phyloP scores from a whole-genome alignment of 2,113 vertebrate species.

The Planiliza haematocheilus region DNA sequence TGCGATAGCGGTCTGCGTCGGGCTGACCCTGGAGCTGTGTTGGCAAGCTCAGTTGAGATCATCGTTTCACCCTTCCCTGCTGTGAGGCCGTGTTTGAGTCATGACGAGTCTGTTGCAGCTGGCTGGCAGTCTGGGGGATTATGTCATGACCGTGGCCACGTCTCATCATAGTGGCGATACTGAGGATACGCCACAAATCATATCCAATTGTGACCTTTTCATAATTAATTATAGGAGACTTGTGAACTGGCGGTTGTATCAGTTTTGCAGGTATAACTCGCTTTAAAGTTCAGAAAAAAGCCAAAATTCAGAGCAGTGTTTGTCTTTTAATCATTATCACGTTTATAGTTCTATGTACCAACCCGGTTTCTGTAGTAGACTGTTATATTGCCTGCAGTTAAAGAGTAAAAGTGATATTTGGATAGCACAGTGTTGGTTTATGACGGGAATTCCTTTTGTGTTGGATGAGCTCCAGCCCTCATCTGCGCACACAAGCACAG shows the following conservation, averaged over 20 bases:
- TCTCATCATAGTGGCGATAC: slow-evolving; percentile 12
- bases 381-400: no score
- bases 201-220: neutral
- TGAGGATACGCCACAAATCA: neutral
- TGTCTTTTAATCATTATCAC: no score
- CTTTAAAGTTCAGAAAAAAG: no score
- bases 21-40: slow-evolving; percentile 33
- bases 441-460: neutral
- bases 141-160: slow-evolving; percentile 50
- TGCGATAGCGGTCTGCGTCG: neutral
- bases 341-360: no score
- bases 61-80: neutral
- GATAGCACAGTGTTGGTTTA: neutral
- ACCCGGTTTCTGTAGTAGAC: no score
- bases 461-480: no score
- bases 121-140: slow-evolving; percentile 58
- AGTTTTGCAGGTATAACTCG: no score
- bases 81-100: slow-evolving; percentile 53
- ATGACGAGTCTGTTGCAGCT: slow-evolving; percentile 57
- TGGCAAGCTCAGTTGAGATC: slow-evolving; percentile 6
- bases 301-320: no score
- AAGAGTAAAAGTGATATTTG: neutral
- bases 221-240: neutral
- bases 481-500: no score
- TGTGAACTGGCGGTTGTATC: neutral